Evolutionary conservation across 1,140 invertebrate genomes (phyloP).

Genomic region (Pseudomyrmex dendroicus): DNA sequence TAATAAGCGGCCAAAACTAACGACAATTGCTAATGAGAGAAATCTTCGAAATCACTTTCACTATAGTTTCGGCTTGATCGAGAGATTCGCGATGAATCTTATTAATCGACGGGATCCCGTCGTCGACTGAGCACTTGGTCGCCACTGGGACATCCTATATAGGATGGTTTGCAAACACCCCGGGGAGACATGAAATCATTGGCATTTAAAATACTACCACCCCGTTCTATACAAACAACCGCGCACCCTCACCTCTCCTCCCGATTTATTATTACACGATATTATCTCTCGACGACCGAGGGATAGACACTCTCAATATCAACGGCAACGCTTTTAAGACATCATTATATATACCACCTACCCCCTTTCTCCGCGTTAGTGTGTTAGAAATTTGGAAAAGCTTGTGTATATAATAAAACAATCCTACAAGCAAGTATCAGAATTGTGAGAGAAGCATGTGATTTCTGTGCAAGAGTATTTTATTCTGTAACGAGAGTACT

Average conservation of each 20-base stretch:
- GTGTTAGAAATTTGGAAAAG: too few species aligned
- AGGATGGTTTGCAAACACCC: slow-evolving; percentile 67
- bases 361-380: slow-evolving; percentile 1
- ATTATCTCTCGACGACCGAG: slow-evolving; percentile 66
- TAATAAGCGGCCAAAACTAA: neutral
- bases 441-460: too few species aligned
- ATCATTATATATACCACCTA: neutral
- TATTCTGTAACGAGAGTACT: too few species aligned
- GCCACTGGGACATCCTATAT: slow-evolving; percentile 74
- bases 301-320: slow-evolving; percentile 9
- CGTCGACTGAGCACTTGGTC: slow-evolving; percentile 72
- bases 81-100: slow-evolving; percentile 14
- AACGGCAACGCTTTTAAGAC: slow-evolving; percentile 5
- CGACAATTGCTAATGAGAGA: neutral
- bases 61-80: slow-evolving; percentile 40
- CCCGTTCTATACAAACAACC: slow-evolving; percentile 62
- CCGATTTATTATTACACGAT: slow-evolving; percentile 74
- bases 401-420: too few species aligned
- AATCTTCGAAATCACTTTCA: slow-evolving; percentile 76
- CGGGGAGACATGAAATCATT: slow-evolving; percentile 83
- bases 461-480: too few species aligned
- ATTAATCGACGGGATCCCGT: slow-evolving; percentile 56
- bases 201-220: slow-evolving; percentile 84
- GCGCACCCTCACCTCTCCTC: slow-evolving; percentile 56
- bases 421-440: too few species aligned